These are phyloP conservation scores for Cheilosia scutellata DNA, from an alignment of 2,888 invertebrate genomes.

Conservation along the genomic window DNA sequence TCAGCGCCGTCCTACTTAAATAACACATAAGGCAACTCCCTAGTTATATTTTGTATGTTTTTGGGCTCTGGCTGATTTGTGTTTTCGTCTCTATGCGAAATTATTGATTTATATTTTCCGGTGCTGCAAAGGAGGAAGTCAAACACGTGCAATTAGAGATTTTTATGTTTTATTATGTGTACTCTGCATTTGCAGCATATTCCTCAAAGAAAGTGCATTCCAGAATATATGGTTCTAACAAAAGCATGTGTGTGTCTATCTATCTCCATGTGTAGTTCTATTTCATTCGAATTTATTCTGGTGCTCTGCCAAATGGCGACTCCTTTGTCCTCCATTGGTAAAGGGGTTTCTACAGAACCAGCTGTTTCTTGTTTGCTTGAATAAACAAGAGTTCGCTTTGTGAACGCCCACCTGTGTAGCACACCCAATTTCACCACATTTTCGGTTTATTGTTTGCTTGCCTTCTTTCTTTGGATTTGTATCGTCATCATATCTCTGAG, in stretches of 20 bases:
- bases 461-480: not conserved
- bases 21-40: not conserved
- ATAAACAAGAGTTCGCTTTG: not conserved
- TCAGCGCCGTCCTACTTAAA: constrained; percentile 11
- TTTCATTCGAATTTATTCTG: too few species aligned
- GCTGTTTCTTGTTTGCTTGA: too few species aligned
- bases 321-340: too few species aligned
- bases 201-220: not conserved
- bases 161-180: constrained; percentile 14
- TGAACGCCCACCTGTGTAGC: constrained; percentile 42
- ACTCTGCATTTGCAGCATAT: not conserved
- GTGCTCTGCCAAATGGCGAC: too few species aligned
- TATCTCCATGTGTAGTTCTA: not conserved
- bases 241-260: not conserved
- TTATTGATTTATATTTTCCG: constrained; percentile 62
- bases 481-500: constrained; percentile 2
- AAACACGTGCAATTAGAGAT: constrained; percentile 55
- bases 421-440: constrained; percentile 32
- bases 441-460: not conserved
- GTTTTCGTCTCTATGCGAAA: constrained; percentile 8
- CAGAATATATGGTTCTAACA: not conserved
- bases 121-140: not conserved
- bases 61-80: not conserved
- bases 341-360: too few species aligned
- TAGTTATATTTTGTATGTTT: not conserved